Conservation (phyloP, 1,140 invertebrate species). For the Drosophila aff. region DNA sequence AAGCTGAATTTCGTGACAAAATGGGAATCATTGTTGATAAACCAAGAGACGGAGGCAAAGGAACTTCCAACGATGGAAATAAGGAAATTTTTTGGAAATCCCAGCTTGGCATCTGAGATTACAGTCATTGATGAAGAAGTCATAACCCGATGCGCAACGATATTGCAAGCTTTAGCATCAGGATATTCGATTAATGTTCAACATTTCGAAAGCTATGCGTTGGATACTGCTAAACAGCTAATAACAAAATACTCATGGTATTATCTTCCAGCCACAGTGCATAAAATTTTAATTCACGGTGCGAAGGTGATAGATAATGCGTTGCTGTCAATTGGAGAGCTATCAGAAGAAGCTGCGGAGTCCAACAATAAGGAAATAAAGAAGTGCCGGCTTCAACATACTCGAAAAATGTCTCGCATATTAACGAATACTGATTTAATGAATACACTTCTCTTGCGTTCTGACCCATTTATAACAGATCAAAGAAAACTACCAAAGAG, state of each 20-base stretch:
- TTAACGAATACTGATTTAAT: no score
- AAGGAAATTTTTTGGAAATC: slow-evolving; percentile 4
- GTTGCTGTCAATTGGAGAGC: background rate
- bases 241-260: slow-evolving; percentile 11
- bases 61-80: slow-evolving; percentile 6
- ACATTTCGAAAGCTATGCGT: slow-evolving; percentile 7
- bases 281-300: slow-evolving; percentile 5
- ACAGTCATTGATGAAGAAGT: slow-evolving; percentile 11
- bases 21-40: slow-evolving; percentile 8
- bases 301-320: background rate
- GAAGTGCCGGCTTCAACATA: background rate
- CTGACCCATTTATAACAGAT: no score
- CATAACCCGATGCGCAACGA: slow-evolving; percentile 12
- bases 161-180: slow-evolving; percentile 7
- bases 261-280: slow-evolving; percentile 2
- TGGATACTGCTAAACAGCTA: slow-evolving; percentile 15
- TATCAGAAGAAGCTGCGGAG: background rate
- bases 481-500: no score
- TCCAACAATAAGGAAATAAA: background rate
- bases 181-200: slow-evolving; percentile 2
- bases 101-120: background rate
- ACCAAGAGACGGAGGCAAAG: background rate
- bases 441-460: no score
- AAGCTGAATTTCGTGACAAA: slow-evolving; percentile 1
- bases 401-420: no score